A percentile compares a stretch with the other conserved stretches of the same genome.
Conservation (phyloP, 2,888 invertebrate genomes). For the Apotomis turbidana region DNA sequence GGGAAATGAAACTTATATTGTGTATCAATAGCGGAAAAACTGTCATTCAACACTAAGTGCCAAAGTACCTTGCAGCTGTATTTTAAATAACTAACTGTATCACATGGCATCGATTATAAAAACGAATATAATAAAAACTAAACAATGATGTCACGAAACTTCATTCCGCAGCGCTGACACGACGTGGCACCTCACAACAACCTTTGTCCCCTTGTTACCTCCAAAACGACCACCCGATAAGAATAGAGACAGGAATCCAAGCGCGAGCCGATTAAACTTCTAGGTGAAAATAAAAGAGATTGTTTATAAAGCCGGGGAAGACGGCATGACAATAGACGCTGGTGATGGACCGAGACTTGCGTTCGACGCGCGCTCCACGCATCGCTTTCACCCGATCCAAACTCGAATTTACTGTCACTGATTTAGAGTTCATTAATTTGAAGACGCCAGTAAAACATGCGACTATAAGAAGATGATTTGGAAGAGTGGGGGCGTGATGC, state of each 20-base stretch:
- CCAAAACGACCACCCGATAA: constrained; percentile 79
- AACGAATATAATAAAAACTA: constrained; percentile 49
- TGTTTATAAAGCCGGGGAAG: constrained; percentile 81
- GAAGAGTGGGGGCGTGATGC: constrained; percentile 83
- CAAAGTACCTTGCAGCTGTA: constrained; percentile 39
- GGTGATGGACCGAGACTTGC: constrained; percentile 74
- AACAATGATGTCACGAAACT: constrained; percentile 66
- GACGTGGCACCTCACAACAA: constrained; percentile 78
- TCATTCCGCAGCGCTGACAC: constrained; percentile 70
- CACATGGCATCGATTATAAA: constrained; percentile 47
- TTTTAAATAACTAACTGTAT: constrained; percentile 47
- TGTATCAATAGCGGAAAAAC: neutral
- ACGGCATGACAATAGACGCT: constrained; percentile 81
- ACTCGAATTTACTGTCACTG: constrained; percentile 72
- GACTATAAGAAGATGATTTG: constrained; percentile 80
- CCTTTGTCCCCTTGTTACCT: constrained; percentile 79
- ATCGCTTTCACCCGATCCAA: constrained; percentile 60
- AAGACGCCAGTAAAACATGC: constrained; percentile 74
- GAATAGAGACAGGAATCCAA: constrained; percentile 78
- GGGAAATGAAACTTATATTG: neutral
- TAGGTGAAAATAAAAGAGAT: constrained; percentile 83
- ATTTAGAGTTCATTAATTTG: constrained; percentile 81
- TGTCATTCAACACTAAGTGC: neutral
- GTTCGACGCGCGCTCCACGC: constrained; percentile 51
- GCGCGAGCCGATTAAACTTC: constrained; percentile 80